Conservation (phyloP, 2,797 vertebrate genomes). For the Anas flavirostris region DNA sequence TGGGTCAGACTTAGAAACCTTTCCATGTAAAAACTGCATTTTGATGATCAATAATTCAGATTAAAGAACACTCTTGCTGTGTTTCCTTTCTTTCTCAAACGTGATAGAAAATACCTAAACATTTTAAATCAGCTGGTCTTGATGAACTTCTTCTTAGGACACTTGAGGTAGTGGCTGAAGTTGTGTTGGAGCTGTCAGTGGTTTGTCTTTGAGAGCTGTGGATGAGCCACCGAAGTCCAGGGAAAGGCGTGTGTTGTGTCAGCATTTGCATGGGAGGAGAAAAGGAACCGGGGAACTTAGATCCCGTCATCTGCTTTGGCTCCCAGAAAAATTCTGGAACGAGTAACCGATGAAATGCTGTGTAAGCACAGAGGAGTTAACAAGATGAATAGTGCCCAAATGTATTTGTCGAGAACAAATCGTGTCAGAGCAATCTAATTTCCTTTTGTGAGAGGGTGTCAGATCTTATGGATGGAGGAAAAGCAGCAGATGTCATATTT, state of each 20-base stretch:
- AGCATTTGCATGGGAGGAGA: background rate
- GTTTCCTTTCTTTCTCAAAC: background rate
- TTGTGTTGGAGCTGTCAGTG: background rate
- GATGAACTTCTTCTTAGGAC: background rate
- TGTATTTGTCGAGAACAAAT: background rate
- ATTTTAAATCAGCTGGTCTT: background rate
- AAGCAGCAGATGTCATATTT: slow-evolving; percentile 26
- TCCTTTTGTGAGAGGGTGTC: background rate
- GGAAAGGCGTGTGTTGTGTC: background rate
- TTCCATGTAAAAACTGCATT: background rate
- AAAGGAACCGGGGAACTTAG: background rate
- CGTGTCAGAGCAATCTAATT: background rate
- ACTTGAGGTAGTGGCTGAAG: background rate
- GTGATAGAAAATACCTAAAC: background rate
- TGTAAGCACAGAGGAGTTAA: background rate
- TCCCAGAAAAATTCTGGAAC: background rate
- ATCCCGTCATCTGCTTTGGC: background rate
- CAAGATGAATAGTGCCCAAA: background rate
- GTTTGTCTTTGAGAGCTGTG: background rate
- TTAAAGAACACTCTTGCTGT: background rate
- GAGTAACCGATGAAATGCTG: background rate
- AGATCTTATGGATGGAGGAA: background rate
- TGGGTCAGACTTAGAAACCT: background rate
- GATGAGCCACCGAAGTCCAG: background rate
- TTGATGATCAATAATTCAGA: slow-evolving; percentile 22